phyloP scores from a whole-genome alignment of 2,888 invertebrate genomes.

The Athalia circularis region DNA sequence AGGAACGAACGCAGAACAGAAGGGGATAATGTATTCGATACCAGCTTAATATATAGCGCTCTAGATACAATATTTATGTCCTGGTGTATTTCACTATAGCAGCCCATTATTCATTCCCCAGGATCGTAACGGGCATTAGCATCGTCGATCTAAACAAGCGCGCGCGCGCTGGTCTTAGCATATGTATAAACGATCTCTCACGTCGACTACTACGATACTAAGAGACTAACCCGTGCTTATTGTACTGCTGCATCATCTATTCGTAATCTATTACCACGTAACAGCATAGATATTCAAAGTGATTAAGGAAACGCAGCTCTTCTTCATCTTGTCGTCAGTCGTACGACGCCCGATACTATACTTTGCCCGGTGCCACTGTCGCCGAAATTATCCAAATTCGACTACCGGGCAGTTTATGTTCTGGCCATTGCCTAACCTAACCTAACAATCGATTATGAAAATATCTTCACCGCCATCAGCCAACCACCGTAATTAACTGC shows the following conservation, averaged over 20 bases:
- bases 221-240: neutral
- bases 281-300: neutral
- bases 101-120: constrained; percentile 72
- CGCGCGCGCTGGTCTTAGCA: constrained; percentile 59
- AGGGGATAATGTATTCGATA: constrained; percentile 69
- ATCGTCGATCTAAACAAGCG: constrained; percentile 52
- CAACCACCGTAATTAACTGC: no score
- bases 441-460: no score
- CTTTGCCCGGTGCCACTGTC: no score
- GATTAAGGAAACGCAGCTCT: neutral
- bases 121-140: constrained; percentile 72
- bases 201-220: constrained; percentile 2
- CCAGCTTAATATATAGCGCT: constrained; percentile 71
- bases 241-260: neutral
- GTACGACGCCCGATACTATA: no score
- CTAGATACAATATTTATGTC: constrained; percentile 73
- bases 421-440: no score
- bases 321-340: no score
- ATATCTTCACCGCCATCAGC: no score
- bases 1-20: constrained; percentile 52
- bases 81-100: constrained; percentile 70
- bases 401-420: no score
- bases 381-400: no score
- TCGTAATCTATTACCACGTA: neutral
- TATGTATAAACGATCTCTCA: constrained; percentile 51